A percentile compares a stretch with the other conserved stretches of the same genome.
phyloP scores from a whole-genome alignment of 2,888 invertebrate genomes.

The Tachystola acroxantha region DNA sequence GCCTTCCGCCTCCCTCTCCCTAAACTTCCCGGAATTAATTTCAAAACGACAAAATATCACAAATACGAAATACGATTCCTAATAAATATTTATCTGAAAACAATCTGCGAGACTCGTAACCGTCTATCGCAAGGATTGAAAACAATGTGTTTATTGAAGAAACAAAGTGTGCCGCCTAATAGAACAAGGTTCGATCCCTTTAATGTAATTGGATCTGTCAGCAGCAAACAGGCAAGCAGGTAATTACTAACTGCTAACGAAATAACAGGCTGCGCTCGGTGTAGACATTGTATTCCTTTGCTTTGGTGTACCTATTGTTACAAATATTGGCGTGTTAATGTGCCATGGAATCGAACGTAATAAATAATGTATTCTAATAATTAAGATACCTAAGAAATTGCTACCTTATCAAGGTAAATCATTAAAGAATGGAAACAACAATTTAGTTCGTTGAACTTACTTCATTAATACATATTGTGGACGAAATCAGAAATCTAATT shows the following conservation, averaged over 20 bases:
- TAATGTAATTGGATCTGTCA: slow-evolving; percentile 73
- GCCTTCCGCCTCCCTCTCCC: background rate
- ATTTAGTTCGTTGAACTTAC: too few species aligned
- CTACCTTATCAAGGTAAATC: too few species aligned
- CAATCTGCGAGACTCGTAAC: slow-evolving; percentile 12
- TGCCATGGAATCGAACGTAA: background rate
- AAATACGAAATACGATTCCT: background rate
- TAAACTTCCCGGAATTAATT: background rate
- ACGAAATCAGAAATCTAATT: too few species aligned
- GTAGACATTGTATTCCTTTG: background rate
- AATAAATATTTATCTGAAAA: background rate
- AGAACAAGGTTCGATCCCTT: slow-evolving; percentile 54
- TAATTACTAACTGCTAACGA: slow-evolving; percentile 63
- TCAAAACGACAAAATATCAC: background rate
- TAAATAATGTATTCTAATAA: background rate
- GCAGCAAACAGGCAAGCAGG: slow-evolving; percentile 58
- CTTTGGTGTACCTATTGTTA: background rate
- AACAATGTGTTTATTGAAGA: slow-evolving; percentile 40
- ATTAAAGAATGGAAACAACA: too few species aligned
- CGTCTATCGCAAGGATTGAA: slow-evolving; percentile 31
- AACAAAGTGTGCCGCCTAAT: slow-evolving; percentile 48
- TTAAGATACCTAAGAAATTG: too few species aligned
- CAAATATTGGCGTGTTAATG: background rate
- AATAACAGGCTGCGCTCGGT: slow-evolving; percentile 45
- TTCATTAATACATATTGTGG: too few species aligned